Base-by-base conservation (phyloP, 2,888 invertebrate species). In the Pyrrhosoma nymphula region DNA sequence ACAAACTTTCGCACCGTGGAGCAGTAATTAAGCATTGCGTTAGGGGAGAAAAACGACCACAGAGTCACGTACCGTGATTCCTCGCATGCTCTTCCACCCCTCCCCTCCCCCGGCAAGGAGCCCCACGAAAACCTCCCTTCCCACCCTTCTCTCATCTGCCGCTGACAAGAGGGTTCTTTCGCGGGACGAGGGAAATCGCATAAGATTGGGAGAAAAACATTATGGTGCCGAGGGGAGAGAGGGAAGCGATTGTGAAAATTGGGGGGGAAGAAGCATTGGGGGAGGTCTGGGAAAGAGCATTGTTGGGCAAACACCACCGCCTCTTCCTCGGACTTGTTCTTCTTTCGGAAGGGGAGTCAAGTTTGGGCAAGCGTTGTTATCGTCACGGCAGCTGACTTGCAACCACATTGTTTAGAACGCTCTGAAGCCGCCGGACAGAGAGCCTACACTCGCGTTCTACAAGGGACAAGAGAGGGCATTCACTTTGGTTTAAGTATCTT, bases 121-220 rank as follows among this genome's bases (percentile, higher is more conserved):
- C n/a, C n/a, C n/a, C 10, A 69, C 2, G 26, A 69, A 26, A 69
- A 69, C 16, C 10, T 69, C 60, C n/a, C 69, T 69, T n/a, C 69
- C 69, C n/a, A n/a, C 20, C 69, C n/a, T 18, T 23, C n/a, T 56
- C 60, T 60, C 69, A 69, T n/a, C n/a, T 60, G 60, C 18, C 20
- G 60, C 60, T 60, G 60, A 60, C 60, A 20, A 60, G 60, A 60
- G 39, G 35, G 35, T 26, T 63, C 39, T 91, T 91, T 56, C 63
- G 39, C 26, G 91, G 39, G 63, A n/a, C 16, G 69, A 63, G 91
- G 63, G 91, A 91, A 91, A 91, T 63, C 63, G 91, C 35, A 91
- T 39, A 26, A 60, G 60, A 91, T 91, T 63, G 35, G 69, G 60
- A 63, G 90, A 63, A 56, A 60, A 91, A 91, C 56, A 91, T 47